phyloP scores from a whole-genome alignment of 2,888 invertebrate genomes.

The Biston stratarius region DNA sequence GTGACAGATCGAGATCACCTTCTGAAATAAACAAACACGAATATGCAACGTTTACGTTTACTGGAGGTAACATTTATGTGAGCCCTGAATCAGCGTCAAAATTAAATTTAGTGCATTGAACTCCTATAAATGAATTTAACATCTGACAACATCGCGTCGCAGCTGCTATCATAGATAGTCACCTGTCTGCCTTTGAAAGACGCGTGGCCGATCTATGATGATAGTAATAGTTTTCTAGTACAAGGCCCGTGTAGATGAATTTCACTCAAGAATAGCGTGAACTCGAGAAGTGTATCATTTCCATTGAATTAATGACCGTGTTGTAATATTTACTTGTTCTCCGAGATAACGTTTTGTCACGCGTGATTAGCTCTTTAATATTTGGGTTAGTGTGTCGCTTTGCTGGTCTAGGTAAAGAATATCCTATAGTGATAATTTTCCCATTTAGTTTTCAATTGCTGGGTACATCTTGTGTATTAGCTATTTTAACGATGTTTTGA shows the following conservation, averaged over 20 bases:
- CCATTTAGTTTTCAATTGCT: conserved; percentile 13
- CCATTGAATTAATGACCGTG: conserved; percentile 37
- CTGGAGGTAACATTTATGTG: neutral
- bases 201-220: conserved; percentile 14
- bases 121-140: conserved; percentile 20
- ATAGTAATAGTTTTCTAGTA: conserved; percentile 27
- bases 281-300: conserved; percentile 33
- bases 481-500: conserved; percentile 20
- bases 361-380: conserved; percentile 70
- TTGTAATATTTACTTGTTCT: conserved; percentile 60
- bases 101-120: conserved; percentile 22
- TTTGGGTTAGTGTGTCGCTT: conserved; percentile 73
- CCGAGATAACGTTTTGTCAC: conserved; percentile 65
- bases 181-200: conserved; percentile 6
- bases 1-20: conserved; percentile 27
- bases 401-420: conserved; percentile 41
- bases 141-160: conserved; percentile 28
- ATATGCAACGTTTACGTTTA: neutral
- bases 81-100: neutral
- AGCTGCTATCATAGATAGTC: conserved; percentile 15
- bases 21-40: neutral
- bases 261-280: conserved; percentile 17
- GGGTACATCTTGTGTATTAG: no score
- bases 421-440: conserved; percentile 20
- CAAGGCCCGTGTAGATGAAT: conserved; percentile 22